Percentiles rank a stretch among this genome's conserved stretches.
Conservation (phyloP, 2,888 invertebrate genomes). For the Congeria kusceri region DNA sequence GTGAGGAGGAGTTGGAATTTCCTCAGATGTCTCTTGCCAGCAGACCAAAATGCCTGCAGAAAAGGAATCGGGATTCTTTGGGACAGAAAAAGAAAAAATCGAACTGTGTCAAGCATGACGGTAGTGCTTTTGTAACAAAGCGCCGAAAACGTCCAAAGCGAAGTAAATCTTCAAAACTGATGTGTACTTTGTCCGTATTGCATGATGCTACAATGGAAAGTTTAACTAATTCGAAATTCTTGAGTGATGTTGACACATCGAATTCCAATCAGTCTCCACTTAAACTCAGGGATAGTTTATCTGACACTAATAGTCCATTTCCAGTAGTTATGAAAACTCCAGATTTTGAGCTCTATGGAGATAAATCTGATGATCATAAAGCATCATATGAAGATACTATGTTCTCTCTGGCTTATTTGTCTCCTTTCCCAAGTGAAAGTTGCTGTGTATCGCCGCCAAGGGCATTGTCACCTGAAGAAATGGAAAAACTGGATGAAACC, state of each 20-base stretch:
- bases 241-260: conserved; percentile 17
- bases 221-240: conserved; percentile 58
- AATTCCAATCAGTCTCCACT: conserved; percentile 32
- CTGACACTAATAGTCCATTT: conserved; percentile 31
- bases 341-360: conserved; percentile 62
- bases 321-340: conserved; percentile 22
- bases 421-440: conserved; percentile 76
- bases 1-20: conserved; percentile 41
- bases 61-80: conserved; percentile 2
- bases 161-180: conserved; percentile 64
- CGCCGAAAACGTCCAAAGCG: conserved; percentile 50
- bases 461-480: conserved; percentile 77
- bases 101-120: conserved; percentile 70
- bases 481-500: conserved; percentile 40
- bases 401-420: conserved; percentile 78
- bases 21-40: background rate
- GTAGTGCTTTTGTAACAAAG: conserved; percentile 74
- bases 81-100: conserved; percentile 64
- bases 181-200: conserved; percentile 77
- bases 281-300: conserved; percentile 24
- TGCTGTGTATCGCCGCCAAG: conserved; percentile 76
- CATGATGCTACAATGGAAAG: conserved; percentile 82
- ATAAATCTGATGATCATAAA: conserved; percentile 65
- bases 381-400: conserved; percentile 74
- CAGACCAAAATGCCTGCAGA: conserved; percentile 5